phyloP scores from a whole-genome alignment of 2,888 invertebrate genomes.

The Drosophila melanosoma region DNA sequence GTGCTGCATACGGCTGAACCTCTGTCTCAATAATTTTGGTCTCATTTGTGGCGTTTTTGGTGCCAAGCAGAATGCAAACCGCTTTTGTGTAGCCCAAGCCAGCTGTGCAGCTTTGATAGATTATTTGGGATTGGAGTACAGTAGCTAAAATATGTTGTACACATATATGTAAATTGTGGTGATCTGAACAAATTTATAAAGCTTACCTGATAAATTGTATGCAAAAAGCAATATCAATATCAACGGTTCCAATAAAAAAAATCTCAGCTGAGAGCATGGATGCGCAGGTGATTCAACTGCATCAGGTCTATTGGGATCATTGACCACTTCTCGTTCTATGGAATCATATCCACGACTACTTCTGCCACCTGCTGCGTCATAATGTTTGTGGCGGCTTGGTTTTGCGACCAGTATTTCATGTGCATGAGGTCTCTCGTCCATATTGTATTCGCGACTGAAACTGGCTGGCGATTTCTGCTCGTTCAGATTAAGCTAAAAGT shows the following conservation, averaged over 20 bases:
- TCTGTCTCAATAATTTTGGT: slow-evolving; percentile 85
- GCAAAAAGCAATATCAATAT: slow-evolving; percentile 81
- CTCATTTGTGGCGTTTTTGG: slow-evolving; percentile 85
- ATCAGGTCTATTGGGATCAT: not conserved
- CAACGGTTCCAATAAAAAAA: slow-evolving; percentile 76
- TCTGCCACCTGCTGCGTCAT: slow-evolving; percentile 8
- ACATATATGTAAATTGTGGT: not conserved
- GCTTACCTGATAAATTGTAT: slow-evolving; percentile 82
- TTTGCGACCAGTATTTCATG: slow-evolving; percentile 60
- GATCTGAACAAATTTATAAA: fast-evolving
- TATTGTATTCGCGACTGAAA: slow-evolving; percentile 48
- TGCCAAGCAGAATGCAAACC: slow-evolving; percentile 86
- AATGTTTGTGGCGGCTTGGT: not conserved
- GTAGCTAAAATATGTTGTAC: slow-evolving; percentile 68
- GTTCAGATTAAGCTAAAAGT: slow-evolving; percentile 12
- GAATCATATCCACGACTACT: slow-evolving; percentile 2
- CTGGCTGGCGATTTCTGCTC: slow-evolving; percentile 12
- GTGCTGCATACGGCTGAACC: slow-evolving; percentile 88
- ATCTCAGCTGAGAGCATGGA: slow-evolving; percentile 16
- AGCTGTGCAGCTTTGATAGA: slow-evolving; percentile 89
- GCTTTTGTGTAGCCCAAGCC: slow-evolving; percentile 86
- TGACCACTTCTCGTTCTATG: slow-evolving; percentile 1
- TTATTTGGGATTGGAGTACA: slow-evolving; percentile 88
- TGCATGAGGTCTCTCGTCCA: slow-evolving; percentile 68
- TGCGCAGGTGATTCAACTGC: not conserved